A percentile compares a stretch with the other conserved stretches of the same genome.
Conservation (phyloP, 2,797 vertebrate genomes). For the Lepus townsendii region DNA sequence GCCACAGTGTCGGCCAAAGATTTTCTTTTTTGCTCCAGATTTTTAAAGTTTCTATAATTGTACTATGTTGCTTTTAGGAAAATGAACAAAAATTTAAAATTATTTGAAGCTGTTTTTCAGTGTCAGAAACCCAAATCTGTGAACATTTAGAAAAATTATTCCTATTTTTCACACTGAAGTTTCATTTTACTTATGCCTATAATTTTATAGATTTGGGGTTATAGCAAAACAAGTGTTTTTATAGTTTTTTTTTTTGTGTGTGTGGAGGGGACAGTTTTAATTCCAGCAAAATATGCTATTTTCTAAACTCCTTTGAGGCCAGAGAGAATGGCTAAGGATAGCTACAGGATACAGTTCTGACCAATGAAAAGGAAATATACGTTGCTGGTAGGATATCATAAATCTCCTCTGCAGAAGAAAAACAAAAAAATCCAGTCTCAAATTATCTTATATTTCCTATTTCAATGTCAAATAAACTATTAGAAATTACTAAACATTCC, state of each 20-base stretch:
- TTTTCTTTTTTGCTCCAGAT: conserved; percentile 11
- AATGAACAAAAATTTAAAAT: conserved; percentile 36
- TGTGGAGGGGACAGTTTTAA: neutral
- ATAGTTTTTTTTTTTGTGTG: neutral
- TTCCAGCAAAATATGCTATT: neutral
- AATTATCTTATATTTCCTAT: conserved; percentile 50
- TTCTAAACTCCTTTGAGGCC: neutral
- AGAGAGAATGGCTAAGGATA: neutral
- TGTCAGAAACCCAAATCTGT: neutral
- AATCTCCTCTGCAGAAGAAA: conserved; percentile 27
- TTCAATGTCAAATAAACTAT: conserved; percentile 33
- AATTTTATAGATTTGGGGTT: conserved; percentile 32
- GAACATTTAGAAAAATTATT: conserved; percentile 52
- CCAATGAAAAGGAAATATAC: neutral
- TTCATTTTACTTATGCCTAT: conserved; percentile 44
- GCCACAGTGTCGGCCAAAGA: neutral
- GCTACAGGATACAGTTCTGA: neutral
- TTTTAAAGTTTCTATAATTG: conserved; percentile 4
- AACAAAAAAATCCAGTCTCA: neutral
- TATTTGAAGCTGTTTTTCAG: conserved; percentile 39
- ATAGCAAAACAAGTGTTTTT: neutral
- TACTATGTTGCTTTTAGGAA: conserved; percentile 30
- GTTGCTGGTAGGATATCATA: neutral
- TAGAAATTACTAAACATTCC: conserved; percentile 60
- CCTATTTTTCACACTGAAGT: conserved; percentile 18